Percentiles rank a stretch among this genome's conserved stretches.
Conservation (phyloP, 92 coral and sea anemone species). For the Micromussa lordhowensis region DNA sequence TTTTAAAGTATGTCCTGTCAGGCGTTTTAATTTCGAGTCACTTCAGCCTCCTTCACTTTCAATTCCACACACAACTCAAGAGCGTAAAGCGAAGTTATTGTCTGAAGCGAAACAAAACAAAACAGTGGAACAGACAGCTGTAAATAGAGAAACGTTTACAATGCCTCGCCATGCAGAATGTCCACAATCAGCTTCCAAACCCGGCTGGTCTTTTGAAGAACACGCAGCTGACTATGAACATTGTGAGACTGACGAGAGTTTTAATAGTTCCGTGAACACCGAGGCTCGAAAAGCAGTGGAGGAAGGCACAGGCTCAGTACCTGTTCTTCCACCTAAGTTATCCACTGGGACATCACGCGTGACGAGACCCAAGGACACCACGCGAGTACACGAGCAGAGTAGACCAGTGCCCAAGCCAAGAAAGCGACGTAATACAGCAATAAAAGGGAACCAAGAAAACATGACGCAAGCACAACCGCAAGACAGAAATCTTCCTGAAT, state of each 20-base stretch:
- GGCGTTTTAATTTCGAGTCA: constrained; percentile 6
- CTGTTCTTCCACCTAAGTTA: constrained; percentile 18
- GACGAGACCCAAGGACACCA: background rate
- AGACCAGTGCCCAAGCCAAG: constrained; percentile 19
- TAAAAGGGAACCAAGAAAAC: background rate
- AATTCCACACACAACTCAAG: background rate
- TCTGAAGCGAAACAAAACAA: background rate
- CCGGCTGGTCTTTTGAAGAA: background rate
- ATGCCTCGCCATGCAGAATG: background rate
- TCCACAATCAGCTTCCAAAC: background rate
- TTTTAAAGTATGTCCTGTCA: constrained; percentile 15
- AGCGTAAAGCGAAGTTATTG: background rate
- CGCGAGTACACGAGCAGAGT: background rate
- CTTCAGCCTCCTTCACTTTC: constrained; percentile 19
- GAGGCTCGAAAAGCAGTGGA: background rate
- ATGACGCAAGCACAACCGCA: background rate
- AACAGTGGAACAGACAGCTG: background rate
- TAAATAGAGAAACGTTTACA: background rate
- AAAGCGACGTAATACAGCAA: background rate
- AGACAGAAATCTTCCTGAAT: background rate
- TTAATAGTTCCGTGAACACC: background rate
- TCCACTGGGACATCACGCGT: background rate
- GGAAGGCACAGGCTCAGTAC: background rate
- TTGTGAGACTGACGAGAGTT: background rate
- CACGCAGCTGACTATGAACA: background rate